Conservation (phyloP, 2,888 invertebrate species). For the Drosophila antonietae region DNA sequence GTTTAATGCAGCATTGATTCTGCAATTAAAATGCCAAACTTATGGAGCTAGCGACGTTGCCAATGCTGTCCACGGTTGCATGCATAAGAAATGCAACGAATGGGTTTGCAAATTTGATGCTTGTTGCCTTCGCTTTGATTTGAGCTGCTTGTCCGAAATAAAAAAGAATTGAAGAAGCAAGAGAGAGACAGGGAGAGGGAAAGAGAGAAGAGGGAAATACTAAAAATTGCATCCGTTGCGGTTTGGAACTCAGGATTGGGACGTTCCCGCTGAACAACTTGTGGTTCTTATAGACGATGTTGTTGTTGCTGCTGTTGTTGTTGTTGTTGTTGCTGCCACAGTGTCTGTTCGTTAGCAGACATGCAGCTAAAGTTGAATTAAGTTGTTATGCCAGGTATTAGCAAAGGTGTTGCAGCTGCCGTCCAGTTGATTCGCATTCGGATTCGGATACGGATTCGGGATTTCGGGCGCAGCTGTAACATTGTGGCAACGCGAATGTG, state of each 20-base stretch:
- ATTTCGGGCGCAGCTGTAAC: slow-evolving; percentile 49
- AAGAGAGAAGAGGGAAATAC: slow-evolving; percentile 2
- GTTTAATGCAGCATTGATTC: slow-evolving; percentile 62
- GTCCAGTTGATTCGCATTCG: slow-evolving; percentile 30
- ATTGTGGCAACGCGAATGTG: slow-evolving; percentile 13
- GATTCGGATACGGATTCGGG: slow-evolving; percentile 12
- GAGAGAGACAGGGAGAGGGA: background rate
- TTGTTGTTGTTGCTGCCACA: slow-evolving; percentile 28
- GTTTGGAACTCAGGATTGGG: slow-evolving; percentile 34
- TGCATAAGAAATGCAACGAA: slow-evolving; percentile 60
- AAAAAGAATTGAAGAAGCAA: background rate
- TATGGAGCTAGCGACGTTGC: slow-evolving; percentile 49
- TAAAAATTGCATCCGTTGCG: slow-evolving; percentile 55
- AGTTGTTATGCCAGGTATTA: slow-evolving; percentile 76
- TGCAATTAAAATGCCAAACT: slow-evolving; percentile 69
- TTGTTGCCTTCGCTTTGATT: slow-evolving; percentile 56
- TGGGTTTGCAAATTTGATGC: slow-evolving; percentile 59
- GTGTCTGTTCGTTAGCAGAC: slow-evolving; percentile 57
- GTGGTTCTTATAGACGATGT: slow-evolving; percentile 9
- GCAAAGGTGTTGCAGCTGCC: slow-evolving; percentile 69
- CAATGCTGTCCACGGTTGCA: slow-evolving; percentile 9
- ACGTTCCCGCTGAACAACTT: slow-evolving; percentile 17
- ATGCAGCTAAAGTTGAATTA: slow-evolving; percentile 64
- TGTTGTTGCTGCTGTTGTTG: slow-evolving; percentile 12
- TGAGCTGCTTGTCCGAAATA: slow-evolving; percentile 71